Conservation (phyloP, 2,113 vertebrate species). For the Progne subis region DNA sequence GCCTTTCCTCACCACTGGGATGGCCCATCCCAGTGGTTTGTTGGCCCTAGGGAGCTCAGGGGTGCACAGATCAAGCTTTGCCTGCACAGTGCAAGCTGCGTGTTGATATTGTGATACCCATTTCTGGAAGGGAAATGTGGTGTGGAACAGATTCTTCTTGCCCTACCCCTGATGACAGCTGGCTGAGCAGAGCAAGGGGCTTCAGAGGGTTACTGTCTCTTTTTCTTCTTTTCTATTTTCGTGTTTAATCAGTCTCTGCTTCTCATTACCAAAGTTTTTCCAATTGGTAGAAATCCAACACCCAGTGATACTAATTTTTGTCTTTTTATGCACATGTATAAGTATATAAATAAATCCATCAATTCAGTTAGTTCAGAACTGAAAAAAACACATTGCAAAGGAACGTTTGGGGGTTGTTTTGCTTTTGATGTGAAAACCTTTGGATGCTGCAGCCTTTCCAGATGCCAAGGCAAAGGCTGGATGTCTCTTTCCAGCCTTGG, state of each 20-base stretch:
- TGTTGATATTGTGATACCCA: fast-evolving
- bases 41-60: background rate
- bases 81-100: background rate
- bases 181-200: background rate
- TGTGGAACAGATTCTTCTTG: background rate
- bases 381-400: background rate
- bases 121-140: background rate
- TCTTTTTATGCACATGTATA: background rate
- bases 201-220: background rate
- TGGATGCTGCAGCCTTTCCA: background rate
- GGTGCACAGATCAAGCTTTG: background rate
- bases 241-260: background rate
- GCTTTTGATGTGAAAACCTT: background rate
- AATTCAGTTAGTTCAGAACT: background rate
- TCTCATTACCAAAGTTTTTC: background rate
- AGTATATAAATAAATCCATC: background rate
- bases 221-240: background rate
- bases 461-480: background rate
- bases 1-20: background rate
- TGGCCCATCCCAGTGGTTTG: background rate
- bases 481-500: background rate
- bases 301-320: background rate
- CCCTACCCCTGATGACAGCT: background rate
- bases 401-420: background rate
- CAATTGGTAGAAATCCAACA: background rate